Base-by-base conservation (phyloP, 2,888 invertebrate species). In the Erpobdella octoculata region DNA sequence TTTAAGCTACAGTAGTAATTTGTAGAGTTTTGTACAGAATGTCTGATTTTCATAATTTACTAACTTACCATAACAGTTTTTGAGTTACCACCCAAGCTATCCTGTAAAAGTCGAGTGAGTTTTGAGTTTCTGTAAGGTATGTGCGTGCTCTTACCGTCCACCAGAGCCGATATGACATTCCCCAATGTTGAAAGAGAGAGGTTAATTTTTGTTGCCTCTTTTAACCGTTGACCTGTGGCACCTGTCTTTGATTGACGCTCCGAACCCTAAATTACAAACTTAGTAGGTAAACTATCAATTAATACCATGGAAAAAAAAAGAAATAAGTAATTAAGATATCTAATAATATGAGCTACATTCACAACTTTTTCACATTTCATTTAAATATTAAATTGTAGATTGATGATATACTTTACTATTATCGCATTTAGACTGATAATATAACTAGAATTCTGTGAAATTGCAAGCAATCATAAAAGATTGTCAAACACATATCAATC, bases 121-220 rank as follows among this genome's bases (percentile, higher is more conserved):
- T 98, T 98, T 0, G 95, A 95, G 86, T 98, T 97, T 78, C 98
- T 87, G 84, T 98, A 99, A 0, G 98, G 98, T 78, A 99, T 92
- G 83, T 98, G 96, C 0, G 91, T 91, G 78, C 91, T 91, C 85
- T 95, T 96, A 61, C 95, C 94, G 85, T 98, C 97, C 2, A 96
- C 96, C 75, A 98, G 86, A 1, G 98, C 95, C 4, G 96, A 95
- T 78, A 99, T 98, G 1, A 98, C 98, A 84, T 97, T 97, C 35
- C 97, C 97, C 71, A 98, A 86, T 0, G 95, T 96, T 0, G 97
- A 96, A 0, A 98, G 87, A 0, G 97, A 97, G 74, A 96, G 88
- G 86, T 97, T 97, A 75, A 98, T 98, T 85, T 96, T 97, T 0
- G 94, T 93, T 0, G 97, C 96, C 84, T 98, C 97, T 80, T 94